Base-by-base conservation (phyloP, 2,797 vertebrate species). In the Argyrosomus regius region DNA sequence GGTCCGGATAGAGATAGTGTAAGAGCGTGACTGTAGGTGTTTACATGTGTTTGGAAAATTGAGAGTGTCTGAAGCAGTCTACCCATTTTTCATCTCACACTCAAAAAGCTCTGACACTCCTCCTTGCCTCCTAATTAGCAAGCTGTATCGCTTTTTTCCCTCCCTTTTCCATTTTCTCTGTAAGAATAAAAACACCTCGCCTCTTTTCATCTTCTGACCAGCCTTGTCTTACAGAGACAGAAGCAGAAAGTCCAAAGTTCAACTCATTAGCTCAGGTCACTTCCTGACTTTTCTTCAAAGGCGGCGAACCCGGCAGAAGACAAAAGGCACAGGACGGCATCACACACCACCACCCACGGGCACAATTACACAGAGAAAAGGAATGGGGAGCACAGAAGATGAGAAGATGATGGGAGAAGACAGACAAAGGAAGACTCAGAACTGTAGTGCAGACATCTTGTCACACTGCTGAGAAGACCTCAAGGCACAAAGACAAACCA, bases 51-150 rank as follows among this genome's bases (percentile, higher is more conserved):
- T 80, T 68, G 59, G 24, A 87, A 62, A 50, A 88, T 6, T 78
- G 14, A 45, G 77, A 75, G 71, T 66, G 73, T 78, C 49, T 67
- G 22, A 53, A 87, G 77, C 89, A 85, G 91, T 93, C 78, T 35
- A 46, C 43, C 57, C 20, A 35, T 70, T 70, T 94, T 92, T 95
- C 83, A 90, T 90, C 83, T 91, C 88, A 78, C 83, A 45, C 75
- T 80, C 69, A 75, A 84, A 39, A 57, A 83, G 64, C 65, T 31
- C 56, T 6, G 46, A 80, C 80, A 68, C 77, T 79, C 92, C 91
- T 95, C 92, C 88, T 88, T 91, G 91, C 90, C 90, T 88, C 94
- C 96, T 96, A 98, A 98, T 98, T 98, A 97, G 95, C 93, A 91
- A 91, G 87, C 89, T 70, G 76, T 50, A 72, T 74, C 80, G 92